Base-by-base conservation (phyloP, 2,797 vertebrate species). In the Chromobotia macracanthus region DNA sequence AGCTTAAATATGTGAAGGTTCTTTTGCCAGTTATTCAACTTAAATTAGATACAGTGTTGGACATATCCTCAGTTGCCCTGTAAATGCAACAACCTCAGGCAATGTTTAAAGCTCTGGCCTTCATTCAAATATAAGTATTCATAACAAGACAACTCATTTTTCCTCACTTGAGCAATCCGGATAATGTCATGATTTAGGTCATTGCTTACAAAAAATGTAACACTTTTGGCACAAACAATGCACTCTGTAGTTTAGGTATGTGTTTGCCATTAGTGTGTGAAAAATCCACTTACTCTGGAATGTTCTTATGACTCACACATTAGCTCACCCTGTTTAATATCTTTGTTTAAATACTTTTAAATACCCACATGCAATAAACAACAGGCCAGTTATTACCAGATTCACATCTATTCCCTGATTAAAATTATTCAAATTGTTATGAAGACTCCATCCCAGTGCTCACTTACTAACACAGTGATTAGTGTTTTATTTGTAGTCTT, bases 81-180 rank as follows among this genome's bases (percentile, higher is more conserved):
- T 75, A 41, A 11, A 66, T 35, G 38, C 23, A 66, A 56, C 61
- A 44, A 66, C 63, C 50, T 55, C 31, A 56, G 50, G 61, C 63
- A 9, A 63, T 55, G 10, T 74, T 74, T 74, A 75, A 66, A 56
- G 61, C 6, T 9, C 35, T 75, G 73, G 50, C 35, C 50, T 56
- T 76, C 50, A 56, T 56, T 56, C 35, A 66, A 35, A 67, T 56
- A 13, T 12, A 56, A 55, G 50, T 67, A 56, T 67, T 67, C 50
- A 23, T 16, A n/a, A 16, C 28, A 64, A 28, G 25, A 61, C 58
- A 31, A 61, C 58, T 61, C 11, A 60, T 25, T 74, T 63, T 7
- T 25, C 18, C 48, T 38, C 10, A 41, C 13, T 21, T 41, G 18
- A 60, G 46, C 44, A 51, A 51, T 7, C 46, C 10, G 28, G 5